Base-by-base conservation (phyloP, 2,888 invertebrate species). In the Hirtodrosophila duncani region DNA sequence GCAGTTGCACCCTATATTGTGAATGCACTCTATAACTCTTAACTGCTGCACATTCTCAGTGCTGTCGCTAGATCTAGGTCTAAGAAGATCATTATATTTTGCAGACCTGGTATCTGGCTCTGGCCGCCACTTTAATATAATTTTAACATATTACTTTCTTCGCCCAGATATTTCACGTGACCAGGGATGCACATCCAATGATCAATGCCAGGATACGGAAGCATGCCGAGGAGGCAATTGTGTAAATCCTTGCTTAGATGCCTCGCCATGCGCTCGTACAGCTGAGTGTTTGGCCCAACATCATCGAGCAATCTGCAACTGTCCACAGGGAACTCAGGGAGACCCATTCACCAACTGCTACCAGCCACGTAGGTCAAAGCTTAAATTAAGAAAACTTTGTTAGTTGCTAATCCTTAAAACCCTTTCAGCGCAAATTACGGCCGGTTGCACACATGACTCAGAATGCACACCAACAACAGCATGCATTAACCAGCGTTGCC, bases 271-370 rank as follows among this genome's bases (percentile, higher is more conserved):
- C 82, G 93, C 94, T 3, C 86, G 89, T 2, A 92, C 92, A 14
- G 95, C 95, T 0, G 91, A 93, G 70, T 96, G 96, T 80, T 89
- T 90, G 52, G 92, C 94, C 0, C 88, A 89, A 49, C 91, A 92
- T 53, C 96, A 96, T 84, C 91, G 91, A 58, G 93, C 94, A 4
- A 87, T 90, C 1, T 96, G 96, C 84, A 89, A 89, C 41, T 96
- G 96, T 83, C 91, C 93, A 31, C 86, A 90, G 6, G 93, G 92
- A 9, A 88, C 91, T 14, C 89, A 90, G 60, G 96, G 96, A 50
- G 91, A 96, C 89, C 94, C 96, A n/a, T 92, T 92, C 71, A 87
- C 91, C 42, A 93, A 92, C 69, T 96, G 96, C 84, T 92, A 86
- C 51, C 81, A 83, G 29, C 81, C 82, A 70, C 67, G 83, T 84